Percentiles rank a stretch among this genome's conserved stretches.
Evolutionary conservation across 1,140 invertebrate species (phyloP).

Genomic region (Melitaea cinxia): DNA sequence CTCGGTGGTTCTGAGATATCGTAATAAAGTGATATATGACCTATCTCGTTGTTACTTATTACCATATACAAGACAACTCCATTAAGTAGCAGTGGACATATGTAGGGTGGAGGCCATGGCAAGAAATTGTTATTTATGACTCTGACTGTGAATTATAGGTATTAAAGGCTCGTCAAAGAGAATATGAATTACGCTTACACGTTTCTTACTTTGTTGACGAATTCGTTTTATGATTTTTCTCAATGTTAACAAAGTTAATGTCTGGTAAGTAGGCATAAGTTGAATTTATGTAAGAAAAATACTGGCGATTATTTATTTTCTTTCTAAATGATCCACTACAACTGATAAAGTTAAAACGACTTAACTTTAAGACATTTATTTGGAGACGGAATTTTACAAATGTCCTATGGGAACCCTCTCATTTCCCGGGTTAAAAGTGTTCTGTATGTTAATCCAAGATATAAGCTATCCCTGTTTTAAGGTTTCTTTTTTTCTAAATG

Average conservation of each 20-base stretch:
- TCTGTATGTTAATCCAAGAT: neutral
- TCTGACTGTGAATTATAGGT: constrained; percentile 12
- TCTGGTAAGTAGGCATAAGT: too few relatives aligned
- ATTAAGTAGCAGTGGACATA: constrained; percentile 63
- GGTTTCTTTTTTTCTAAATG: too few relatives aligned
- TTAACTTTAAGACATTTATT: constrained; percentile 4
- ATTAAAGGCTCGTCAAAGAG: constrained; percentile 1
- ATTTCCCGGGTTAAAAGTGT: neutral
- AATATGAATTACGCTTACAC: neutral
- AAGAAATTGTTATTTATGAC: constrained; percentile 26
- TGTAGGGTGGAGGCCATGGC: constrained; percentile 46
- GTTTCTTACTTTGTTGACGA: too few relatives aligned
- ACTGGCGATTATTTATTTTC: neutral
- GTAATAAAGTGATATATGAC: constrained; percentile 70
- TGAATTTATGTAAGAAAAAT: too few relatives aligned
- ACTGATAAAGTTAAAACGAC: neutral
- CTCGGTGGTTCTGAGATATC: constrained; percentile 53
- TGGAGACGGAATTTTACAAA: neutral
- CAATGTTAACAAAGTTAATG: too few relatives aligned
- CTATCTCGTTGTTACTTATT: constrained; percentile 61
- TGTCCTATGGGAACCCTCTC: neutral
- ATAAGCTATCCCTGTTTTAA: too few relatives aligned
- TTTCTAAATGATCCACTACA: neutral
- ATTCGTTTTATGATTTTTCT: too few relatives aligned
- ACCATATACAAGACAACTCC: constrained; percentile 78